These are phyloP conservation scores for Lydus trimaculatus DNA, from an alignment of 2,888 invertebrate genomes.

Conservation along the genomic window DNA sequence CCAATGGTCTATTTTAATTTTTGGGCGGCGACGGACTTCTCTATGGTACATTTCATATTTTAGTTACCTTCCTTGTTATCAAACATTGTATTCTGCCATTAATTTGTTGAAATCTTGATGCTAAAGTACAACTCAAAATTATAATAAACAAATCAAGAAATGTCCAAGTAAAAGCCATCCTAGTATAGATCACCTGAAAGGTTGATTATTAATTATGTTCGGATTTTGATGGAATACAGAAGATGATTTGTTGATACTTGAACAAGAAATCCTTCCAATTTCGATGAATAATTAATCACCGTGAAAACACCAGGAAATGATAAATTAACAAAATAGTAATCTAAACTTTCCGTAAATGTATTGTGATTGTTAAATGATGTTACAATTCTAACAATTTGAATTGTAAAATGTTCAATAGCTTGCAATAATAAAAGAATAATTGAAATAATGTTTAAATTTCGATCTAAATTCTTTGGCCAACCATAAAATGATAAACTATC, in stretches of 20 bases:
- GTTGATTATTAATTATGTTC: background rate
- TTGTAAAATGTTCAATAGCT: constrained; percentile 22
- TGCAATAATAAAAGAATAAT: constrained; percentile 16
- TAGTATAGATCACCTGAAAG: constrained; percentile 14
- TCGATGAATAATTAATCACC: constrained; percentile 10
- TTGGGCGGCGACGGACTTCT: too few relatives aligned
- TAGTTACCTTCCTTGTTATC: constrained; percentile 14
- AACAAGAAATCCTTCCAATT: constrained; percentile 15
- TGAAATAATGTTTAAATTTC: constrained; percentile 16
- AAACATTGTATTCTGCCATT: constrained; percentile 19
- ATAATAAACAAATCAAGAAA: constrained; percentile 27
- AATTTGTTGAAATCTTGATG: constrained; percentile 21
- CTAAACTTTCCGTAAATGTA: constrained; percentile 16
- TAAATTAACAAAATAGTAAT: constrained; percentile 25
- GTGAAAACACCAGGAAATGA: constrained; percentile 21
- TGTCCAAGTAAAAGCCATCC: constrained; percentile 30
- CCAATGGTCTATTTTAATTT: too few relatives aligned
- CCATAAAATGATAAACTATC: constrained; percentile 18
- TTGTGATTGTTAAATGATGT: constrained; percentile 16
- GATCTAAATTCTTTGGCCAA: constrained; percentile 23
- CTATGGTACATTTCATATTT: too few relatives aligned
- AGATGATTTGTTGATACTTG: too few relatives aligned
- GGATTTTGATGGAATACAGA: too few relatives aligned
- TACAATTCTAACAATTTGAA: constrained; percentile 17
- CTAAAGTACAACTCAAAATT: constrained; percentile 20